Evolutionary conservation across 1,140 invertebrate genomes (phyloP), one percentile per base, ranked within the genome.

Genomic region (Stegodyphus mimosarum): DNA sequence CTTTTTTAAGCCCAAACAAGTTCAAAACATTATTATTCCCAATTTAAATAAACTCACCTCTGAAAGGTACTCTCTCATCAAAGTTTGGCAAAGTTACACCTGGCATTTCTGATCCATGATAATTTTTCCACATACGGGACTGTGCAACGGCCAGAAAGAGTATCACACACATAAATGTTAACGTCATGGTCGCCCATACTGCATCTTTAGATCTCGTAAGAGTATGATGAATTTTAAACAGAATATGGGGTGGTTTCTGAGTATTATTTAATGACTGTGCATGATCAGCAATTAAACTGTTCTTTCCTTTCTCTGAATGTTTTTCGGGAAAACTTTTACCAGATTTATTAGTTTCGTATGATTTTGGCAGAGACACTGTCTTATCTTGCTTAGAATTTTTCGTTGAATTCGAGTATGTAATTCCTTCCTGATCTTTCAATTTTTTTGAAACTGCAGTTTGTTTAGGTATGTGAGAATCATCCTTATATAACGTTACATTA

Each of bases 161-260:
- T 15, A 86, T 15, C 1, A 86, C 74, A 69, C 84, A 86, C n/a
- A 86, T 55, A 52, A 80, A 73, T 49, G 77, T 86, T 15, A 86
- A 55, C 3, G 84, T 67, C 11, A 80, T 74, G 6, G 77, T 79
- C 7, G 84, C 84, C 84, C 84, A 86, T 15, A 86, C 17, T 15
- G 84, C 84, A 75, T 86, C 84, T 80, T 80, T 86, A 11, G 84
- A 86, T 50, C 77, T 50, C 2, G 84, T 86, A 15, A 86, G 49
- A n/a, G 70, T 80, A 18, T 17, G 6, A 52, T 80, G 84, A 51
- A 86, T 80, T 74, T 80, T 86, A 5, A 33, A 13, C 48, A 81
- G 66, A 18, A 81, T 51, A 52, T 63, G 60, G 13, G 60, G 10
- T 51, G 17, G 6, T 51, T 18, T 67, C 2, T 71, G 55, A 11